Conservation (phyloP, 2,888 invertebrate species). For the Syrista parreyssii region DNA sequence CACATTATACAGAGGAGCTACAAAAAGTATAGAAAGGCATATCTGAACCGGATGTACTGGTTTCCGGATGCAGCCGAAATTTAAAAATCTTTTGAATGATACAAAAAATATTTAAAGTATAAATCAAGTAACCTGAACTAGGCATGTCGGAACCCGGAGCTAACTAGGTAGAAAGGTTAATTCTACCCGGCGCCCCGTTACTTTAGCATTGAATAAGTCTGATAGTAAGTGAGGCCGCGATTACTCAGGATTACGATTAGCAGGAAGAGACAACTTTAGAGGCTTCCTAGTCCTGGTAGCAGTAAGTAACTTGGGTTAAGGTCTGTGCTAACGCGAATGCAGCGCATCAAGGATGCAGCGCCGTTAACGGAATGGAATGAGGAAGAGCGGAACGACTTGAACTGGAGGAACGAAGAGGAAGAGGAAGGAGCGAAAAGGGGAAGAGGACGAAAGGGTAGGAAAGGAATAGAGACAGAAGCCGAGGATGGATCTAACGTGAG, state of each 20-base stretch:
- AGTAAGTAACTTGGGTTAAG: background rate
- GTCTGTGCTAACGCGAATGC: background rate
- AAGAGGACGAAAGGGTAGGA: slow-evolving; percentile 7
- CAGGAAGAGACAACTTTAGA: background rate
- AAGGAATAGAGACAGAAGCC: slow-evolving; percentile 17
- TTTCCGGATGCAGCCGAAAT: background rate
- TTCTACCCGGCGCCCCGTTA: background rate
- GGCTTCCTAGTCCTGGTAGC: background rate
- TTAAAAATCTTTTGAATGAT: background rate
- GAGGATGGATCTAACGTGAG: slow-evolving; percentile 27
- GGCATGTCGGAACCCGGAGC: slow-evolving; percentile 41
- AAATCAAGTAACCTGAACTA: slow-evolving; percentile 55
- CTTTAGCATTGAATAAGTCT: background rate
- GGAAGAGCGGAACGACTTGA: slow-evolving; percentile 19
- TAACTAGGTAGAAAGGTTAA: slow-evolving; percentile 3
- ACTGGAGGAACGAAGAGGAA: slow-evolving; percentile 15
- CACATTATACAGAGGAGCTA: background rate
- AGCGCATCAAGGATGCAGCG: slow-evolving; percentile 19
- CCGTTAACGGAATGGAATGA: slow-evolving; percentile 30
- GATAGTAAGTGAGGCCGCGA: slow-evolving; percentile 17
- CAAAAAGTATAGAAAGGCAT: background rate
- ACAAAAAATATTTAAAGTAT: background rate
- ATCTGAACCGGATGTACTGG: background rate
- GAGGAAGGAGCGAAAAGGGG: slow-evolving; percentile 17
- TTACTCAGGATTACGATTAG: slow-evolving; percentile 36